These are phyloP conservation scores for Druon quercuslanigerum DNA, from an alignment of 1,140 invertebrate species.

Conservation along the genomic window DNA sequence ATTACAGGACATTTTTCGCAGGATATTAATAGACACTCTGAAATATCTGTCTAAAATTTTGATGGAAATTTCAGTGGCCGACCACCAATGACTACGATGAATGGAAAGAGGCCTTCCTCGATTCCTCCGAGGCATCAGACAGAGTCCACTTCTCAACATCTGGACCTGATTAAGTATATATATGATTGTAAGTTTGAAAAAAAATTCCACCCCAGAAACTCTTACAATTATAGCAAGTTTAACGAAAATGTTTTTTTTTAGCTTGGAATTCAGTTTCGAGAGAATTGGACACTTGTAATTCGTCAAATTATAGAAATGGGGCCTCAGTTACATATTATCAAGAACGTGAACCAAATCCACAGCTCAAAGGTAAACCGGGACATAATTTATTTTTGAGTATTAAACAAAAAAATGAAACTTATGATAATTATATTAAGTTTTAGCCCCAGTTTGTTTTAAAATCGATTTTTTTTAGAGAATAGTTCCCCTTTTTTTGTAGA, in stretches of 20 bases:
- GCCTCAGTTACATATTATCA: constrained; percentile 73
- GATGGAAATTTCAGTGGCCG: constrained; percentile 39
- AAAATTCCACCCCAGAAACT: constrained; percentile 6
- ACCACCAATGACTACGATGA: constrained; percentile 71
- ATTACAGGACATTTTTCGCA: no score
- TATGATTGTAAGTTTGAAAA: constrained; percentile 69
- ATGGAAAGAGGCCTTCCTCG: constrained; percentile 71
- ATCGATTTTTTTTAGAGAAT: no score
- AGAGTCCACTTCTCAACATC: constrained; percentile 73
- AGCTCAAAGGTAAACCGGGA: constrained; percentile 66
- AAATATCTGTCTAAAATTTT: not conserved
- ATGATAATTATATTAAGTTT: no score
- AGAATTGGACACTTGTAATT: constrained; percentile 69
- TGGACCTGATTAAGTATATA: constrained; percentile 77
- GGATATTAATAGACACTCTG: no score
- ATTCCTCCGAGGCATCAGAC: constrained; percentile 67
- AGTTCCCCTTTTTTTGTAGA: no score
- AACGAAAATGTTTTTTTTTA: constrained; percentile 48
- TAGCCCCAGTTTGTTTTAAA: no score
- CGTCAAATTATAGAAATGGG: constrained; percentile 69
- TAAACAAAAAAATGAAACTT: no score
- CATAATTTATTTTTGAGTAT: no score
- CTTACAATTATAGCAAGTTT: constrained; percentile 29
- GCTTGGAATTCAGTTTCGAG: constrained; percentile 74
- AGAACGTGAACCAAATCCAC: constrained; percentile 72